Base-by-base conservation (phyloP, 2,888 invertebrate genomes). In the Phyto melanocephala region DNA sequence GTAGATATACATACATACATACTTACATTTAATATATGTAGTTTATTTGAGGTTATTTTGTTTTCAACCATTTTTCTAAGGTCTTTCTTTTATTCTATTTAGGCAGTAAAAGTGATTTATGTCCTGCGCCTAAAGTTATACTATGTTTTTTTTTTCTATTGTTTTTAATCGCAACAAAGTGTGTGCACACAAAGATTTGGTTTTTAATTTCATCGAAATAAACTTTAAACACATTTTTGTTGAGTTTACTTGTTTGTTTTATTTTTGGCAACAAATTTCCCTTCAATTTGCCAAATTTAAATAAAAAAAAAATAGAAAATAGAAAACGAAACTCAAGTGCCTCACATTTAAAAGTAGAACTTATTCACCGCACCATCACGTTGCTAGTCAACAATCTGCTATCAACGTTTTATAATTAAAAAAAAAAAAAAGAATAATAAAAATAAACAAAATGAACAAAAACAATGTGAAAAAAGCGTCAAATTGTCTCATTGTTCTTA, bases 121-220 rank as follows among this genome's bases (percentile, higher is more conserved):
- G 70, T 75, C 60, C 70, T 82, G 81, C 81, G 79, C 81, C 81
- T 82, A 79, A 75, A 79, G n/a, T 11, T 60, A 82, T 82, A 82
- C 78, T 82, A 79, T 75, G 60, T 40, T 22, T 28, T 28, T 28
- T 28, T 3, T 6, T n/a, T n/a, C n/a, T n/a, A n/a, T n/a, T n/a
- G n/a, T n/a, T n/a, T n/a, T n/a, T n/a, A n/a, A 40, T n/a, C n/a
- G 3, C 10, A 24, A 37, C 45, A 56, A 54, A 50, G 67, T 52
- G 33, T n/a, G 7, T 52, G 52, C 47, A 50, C 47, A 52, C 22
- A 37, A 37, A n/a, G 37, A 60, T 37, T 40, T 33, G 28, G 11
- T 37, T 17, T 54, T 54, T 37, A 20, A n/a, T 65, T 40, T 24
- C n/a, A 17, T 22, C 10, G 33, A 63, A 47, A 63, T 22, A 33